Percentiles rank a stretch among this genome's conserved stretches.
phyloP scores from a whole-genome alignment of 2,797 vertebrate genomes.

The Lateolabrax maculatus region DNA sequence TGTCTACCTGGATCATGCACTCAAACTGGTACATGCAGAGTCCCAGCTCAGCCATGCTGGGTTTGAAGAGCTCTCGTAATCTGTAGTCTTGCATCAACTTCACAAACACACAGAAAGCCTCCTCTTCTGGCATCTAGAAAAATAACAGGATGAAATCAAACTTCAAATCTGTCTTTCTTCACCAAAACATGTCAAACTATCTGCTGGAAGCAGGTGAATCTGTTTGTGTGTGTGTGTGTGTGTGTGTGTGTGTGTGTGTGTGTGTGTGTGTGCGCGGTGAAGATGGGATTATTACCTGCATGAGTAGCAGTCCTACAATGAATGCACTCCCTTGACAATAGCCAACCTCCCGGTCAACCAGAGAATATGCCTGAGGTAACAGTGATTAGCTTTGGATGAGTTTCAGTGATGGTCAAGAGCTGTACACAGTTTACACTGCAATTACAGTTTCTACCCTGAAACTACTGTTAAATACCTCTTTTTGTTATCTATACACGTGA shows the following conservation, averaged over 20 bases:
- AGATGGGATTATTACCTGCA: conserved; percentile 92
- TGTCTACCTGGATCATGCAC: conserved; percentile 96
- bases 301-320: conserved; percentile 97
- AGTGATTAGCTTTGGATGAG: conserved; percentile 44
- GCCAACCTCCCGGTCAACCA: conserved; percentile 98
- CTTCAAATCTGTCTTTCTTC: neutral
- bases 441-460: neutral
- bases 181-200: neutral
- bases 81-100: conserved; percentile 99
- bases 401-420: conserved; percentile 17
- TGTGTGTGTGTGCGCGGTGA: too few species aligned
- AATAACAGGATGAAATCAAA: conserved; percentile 13
- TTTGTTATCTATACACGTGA: conserved; percentile 7
- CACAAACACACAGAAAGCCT: conserved; percentile 99
- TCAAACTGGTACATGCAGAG: conserved; percentile 99
- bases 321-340: conserved; percentile 99
- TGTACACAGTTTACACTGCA: neutral
- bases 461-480: neutral
- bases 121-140: conserved; percentile 97
- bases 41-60: conserved; percentile 98
- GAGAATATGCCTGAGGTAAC: conserved; percentile 93
- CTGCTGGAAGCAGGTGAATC: conserved; percentile 2
- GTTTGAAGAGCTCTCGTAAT: conserved; percentile 98
- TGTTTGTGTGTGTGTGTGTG: neutral
- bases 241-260: too few species aligned